Evolutionary conservation across 2,797 vertebrate genomes (phyloP), one percentile per base, ranked within the genome.

Genomic region (Simalia tracyae): DNA sequence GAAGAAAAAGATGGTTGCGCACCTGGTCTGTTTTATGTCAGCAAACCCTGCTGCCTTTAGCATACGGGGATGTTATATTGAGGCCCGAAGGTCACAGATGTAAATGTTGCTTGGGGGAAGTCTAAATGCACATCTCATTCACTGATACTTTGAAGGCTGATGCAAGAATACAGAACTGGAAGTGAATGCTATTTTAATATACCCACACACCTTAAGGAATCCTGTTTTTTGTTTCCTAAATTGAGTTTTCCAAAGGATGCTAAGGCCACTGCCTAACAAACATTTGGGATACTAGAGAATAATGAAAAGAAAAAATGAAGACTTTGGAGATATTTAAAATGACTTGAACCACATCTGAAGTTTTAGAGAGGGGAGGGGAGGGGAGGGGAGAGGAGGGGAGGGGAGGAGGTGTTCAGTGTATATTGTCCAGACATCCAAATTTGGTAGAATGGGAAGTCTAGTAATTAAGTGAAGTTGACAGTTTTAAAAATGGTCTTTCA

Each of bases 1-100:
- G 3, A 3, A 19, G 17, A 12, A 56, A 24, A 60, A 63, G 5
- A 15, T 94, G 95, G 36, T 88, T 95, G 89, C 3, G 91, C 89
- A 95, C 88, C 93, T 81, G 90, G 87, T 76, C 95, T 95, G 96
- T 63, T 96, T 95, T 96, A 61, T 94, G 93, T 96, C 95, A 95
- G 36, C 89, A 94, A 87, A 93, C 88, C 89, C 89, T 60, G 0
- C 2, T 93, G 92, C 85, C 85, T 95, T 94, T 60, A 94, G 93
- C 94, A 95, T 10, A 0, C 81, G 87, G 91, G 19, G 24, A 31
- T 84, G 36, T 96, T 96, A 92, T 95, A 91, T 59, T 90, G 92
- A 93, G 95, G 92, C 93, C 93, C 93, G 93, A 92, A 95, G 94
- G 94, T 96, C 95, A 94, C 56, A 89, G 87, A n/a, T 93, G 94